Conservation (phyloP, 1,140 invertebrate species). For the Micrasema minimum region DNA sequence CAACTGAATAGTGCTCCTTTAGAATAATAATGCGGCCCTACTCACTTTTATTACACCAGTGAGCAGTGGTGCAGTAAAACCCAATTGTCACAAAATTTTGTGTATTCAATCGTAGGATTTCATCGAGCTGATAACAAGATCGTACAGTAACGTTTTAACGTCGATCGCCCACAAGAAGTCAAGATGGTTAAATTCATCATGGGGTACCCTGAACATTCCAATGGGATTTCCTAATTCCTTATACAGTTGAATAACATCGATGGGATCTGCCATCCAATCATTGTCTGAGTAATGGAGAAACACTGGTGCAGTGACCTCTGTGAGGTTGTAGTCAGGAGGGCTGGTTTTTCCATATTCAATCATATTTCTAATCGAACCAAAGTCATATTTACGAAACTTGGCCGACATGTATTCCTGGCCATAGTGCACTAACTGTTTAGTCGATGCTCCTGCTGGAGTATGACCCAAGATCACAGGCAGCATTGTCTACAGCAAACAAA, state of each 20-base stretch:
- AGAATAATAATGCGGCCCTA: no score
- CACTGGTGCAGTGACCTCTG: constrained; percentile 71
- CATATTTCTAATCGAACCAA: constrained; percentile 68
- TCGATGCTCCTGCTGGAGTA: constrained; percentile 85
- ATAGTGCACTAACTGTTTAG: constrained; percentile 82
- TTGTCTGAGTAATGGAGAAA: constrained; percentile 76
- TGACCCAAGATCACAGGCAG: constrained; percentile 81
- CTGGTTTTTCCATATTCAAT: constrained; percentile 62
- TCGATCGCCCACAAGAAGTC: constrained; percentile 76
- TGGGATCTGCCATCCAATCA: constrained; percentile 71
- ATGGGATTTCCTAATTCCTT: constrained; percentile 66
- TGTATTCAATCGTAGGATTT: no score
- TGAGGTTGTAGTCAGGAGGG: constrained; percentile 67
- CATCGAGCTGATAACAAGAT: no score
- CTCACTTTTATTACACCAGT: no score
- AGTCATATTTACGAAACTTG: constrained; percentile 74
- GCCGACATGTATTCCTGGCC: constrained; percentile 74
- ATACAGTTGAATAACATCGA: constrained; percentile 61
- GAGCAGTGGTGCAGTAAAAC: no score
- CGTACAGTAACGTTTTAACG: constrained; percentile 69
- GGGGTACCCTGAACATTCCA: constrained; percentile 68
- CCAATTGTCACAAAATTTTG: no score
- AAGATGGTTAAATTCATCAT: constrained; percentile 72
- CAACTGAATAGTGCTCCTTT: no score
- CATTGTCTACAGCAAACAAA: no score